Evolutionary conservation across 2,113 vertebrate genomes (phyloP).

Genomic region (Corythaixoides concolor): DNA sequence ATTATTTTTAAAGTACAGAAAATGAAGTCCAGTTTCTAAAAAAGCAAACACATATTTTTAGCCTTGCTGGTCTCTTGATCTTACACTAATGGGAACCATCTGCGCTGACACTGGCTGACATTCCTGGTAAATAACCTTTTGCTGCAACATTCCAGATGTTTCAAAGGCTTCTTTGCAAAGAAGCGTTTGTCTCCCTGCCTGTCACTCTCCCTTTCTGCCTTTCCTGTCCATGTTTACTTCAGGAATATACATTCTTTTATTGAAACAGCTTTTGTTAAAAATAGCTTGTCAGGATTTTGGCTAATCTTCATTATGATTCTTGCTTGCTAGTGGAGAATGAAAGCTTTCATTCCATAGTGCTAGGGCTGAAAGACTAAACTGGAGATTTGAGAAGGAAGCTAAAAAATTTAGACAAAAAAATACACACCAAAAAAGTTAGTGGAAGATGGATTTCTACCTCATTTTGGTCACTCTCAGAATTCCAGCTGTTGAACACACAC

Average conservation of each 20-base stretch:
- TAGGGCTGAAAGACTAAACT: background rate
- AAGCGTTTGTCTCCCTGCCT: background rate
- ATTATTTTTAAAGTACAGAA: constrained; percentile 56
- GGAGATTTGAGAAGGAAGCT: background rate
- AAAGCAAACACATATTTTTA: constrained; percentile 73
- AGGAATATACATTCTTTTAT: constrained; percentile 4
- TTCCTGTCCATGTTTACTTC: constrained; percentile 33
- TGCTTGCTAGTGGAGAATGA: background rate
- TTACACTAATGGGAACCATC: constrained; percentile 63
- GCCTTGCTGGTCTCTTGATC: constrained; percentile 65
- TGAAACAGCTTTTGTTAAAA: background rate
- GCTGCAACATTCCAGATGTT: constrained; percentile 63
- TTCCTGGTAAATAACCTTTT: constrained; percentile 56
- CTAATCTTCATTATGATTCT: background rate
- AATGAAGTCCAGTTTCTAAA: constrained; percentile 45
- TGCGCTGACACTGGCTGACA: constrained; percentile 27
- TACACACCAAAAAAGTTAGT: background rate
- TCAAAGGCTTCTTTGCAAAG: constrained; percentile 7
- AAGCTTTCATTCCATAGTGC: background rate
- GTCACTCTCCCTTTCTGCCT: constrained; percentile 29
- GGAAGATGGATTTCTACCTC: background rate
- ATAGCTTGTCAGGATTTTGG: background rate
- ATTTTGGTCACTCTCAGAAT: background rate
- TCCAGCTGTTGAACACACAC: background rate
- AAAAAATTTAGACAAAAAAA: background rate